Evolutionary conservation across 2,888 invertebrate genomes (phyloP).

Genomic region (Drosophila robusta): DNA sequence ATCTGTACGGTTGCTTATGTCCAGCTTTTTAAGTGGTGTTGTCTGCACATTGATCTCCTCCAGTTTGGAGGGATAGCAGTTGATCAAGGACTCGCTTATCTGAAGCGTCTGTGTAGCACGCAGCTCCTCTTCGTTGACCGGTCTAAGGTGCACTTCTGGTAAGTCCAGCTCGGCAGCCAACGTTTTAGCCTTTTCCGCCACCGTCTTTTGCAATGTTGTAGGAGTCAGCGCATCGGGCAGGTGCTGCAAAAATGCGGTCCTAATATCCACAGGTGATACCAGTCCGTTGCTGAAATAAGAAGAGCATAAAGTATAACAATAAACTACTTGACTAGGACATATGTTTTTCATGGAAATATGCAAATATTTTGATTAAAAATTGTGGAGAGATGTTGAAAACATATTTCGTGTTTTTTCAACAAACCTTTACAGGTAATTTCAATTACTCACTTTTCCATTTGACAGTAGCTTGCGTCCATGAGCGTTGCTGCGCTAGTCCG

Average conservation of each 20-base stretch:
- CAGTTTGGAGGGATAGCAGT: conserved; percentile 60
- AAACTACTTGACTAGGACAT: background rate
- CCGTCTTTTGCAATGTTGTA: conserved; percentile 89
- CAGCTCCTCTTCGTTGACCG: conserved; percentile 71
- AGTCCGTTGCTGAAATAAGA: conserved; percentile 52
- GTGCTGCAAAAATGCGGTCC: conserved; percentile 75
- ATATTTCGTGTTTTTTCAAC: background rate
- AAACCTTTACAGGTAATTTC: background rate
- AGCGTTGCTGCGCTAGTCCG: conserved; percentile 83
- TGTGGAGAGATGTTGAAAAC: too few species aligned
- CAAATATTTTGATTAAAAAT: too few species aligned
- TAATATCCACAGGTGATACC: conserved; percentile 67
- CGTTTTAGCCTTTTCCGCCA: conserved; percentile 91
- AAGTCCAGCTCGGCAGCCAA: conserved; percentile 78
- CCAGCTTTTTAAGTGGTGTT: conserved; percentile 65
- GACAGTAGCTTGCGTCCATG: conserved; percentile 86
- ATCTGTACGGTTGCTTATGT: conserved; percentile 31
- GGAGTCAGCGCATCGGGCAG: conserved; percentile 87
- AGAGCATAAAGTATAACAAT: background rate
- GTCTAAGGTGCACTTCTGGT: conserved; percentile 75
- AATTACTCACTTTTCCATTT: conserved; percentile 61
- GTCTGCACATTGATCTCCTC: conserved; percentile 81
- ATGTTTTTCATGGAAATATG: too few species aligned
- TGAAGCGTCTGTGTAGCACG: conserved; percentile 32
- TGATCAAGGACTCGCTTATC: conserved; percentile 42